phyloP scores from a whole-genome alignment of 2,113 vertebrate species.

The Lynx canadensis region DNA sequence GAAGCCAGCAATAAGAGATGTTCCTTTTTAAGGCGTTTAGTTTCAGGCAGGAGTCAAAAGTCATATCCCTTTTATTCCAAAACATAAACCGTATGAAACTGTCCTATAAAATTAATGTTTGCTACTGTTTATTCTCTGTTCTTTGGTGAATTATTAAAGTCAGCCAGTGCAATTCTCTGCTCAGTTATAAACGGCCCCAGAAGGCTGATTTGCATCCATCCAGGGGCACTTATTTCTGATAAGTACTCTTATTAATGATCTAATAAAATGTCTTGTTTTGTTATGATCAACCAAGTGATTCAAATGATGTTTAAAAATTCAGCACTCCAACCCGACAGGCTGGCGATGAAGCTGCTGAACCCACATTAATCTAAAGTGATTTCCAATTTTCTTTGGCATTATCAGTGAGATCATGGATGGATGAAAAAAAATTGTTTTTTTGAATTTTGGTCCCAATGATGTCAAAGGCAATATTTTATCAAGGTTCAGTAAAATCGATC shows the following conservation, averaged over 20 bases:
- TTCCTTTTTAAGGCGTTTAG: not conserved
- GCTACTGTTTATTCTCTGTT: conserved; percentile 32
- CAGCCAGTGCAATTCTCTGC: conserved; percentile 36
- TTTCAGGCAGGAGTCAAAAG: conserved; percentile 52
- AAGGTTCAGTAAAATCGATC: not conserved
- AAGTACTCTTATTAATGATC: conserved; percentile 48
- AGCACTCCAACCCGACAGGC: not conserved
- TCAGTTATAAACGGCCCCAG: not conserved
- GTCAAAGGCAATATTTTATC: conserved; percentile 44
- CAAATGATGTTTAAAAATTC: conserved; percentile 49
- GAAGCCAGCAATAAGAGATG: not conserved
- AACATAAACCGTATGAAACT: conserved; percentile 41
- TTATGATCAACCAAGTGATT: conserved; percentile 49
- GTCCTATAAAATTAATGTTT: conserved; percentile 38
- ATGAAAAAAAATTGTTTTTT: not conserved
- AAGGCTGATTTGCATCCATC: conserved; percentile 25
- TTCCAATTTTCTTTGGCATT: conserved; percentile 56
- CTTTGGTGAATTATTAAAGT: conserved; percentile 56
- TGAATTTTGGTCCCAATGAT: not conserved
- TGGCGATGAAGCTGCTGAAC: not conserved
- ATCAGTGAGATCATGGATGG: conserved; percentile 4
- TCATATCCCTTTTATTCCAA: conserved; percentile 32
- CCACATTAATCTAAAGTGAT: conserved; percentile 53
- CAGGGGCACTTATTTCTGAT: conserved; percentile 36
- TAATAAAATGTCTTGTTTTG: conserved; percentile 64